Evolutionary conservation across 1,140 invertebrate species (phyloP).

Genomic region (Agrilus planipennis): DNA sequence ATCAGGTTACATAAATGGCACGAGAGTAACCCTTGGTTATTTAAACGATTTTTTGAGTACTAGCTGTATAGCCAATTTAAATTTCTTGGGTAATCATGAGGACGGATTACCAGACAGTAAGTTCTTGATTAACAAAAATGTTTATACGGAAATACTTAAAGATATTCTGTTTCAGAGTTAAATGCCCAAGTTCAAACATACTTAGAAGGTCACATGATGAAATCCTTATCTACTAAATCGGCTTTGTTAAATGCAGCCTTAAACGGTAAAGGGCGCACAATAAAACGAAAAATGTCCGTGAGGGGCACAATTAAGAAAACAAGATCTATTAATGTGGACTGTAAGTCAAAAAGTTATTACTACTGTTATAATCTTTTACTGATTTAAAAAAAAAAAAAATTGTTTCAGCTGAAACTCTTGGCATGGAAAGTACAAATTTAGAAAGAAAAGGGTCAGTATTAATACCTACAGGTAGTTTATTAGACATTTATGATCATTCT

Average conservation of each 20-base stretch:
- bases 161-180: slow-evolving; percentile 41
- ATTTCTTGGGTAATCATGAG: slow-evolving; percentile 85
- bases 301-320: slow-evolving; percentile 80
- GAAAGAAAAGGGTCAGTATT: slow-evolving; percentile 25
- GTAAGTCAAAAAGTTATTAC: too few species aligned
- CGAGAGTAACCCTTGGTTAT: slow-evolving; percentile 84
- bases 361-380: too few species aligned
- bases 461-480: slow-evolving; percentile 10
- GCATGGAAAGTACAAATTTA: slow-evolving; percentile 48
- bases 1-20: slow-evolving; percentile 97
- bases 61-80: slow-evolving; percentile 90
- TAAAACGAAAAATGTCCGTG: slow-evolving; percentile 66
- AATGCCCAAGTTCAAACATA: slow-evolving; percentile 77
- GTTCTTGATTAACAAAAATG: slow-evolving; percentile 16
- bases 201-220: slow-evolving; percentile 74
- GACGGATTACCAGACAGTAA: slow-evolving; percentile 75
- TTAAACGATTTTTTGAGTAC: slow-evolving; percentile 88
- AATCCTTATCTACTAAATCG: slow-evolving; percentile 59
- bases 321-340: slow-evolving; percentile 71
- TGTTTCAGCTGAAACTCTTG: slow-evolving; percentile 56
- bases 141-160: slow-evolving; percentile 1
- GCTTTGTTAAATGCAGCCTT: slow-evolving; percentile 44
- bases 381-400: too few species aligned
- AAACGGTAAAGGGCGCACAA: slow-evolving; percentile 37
- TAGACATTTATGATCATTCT: slow-evolving; percentile 17